Base-by-base conservation (phyloP, 2,888 invertebrate genomes). In the Dynastes tityus region DNA sequence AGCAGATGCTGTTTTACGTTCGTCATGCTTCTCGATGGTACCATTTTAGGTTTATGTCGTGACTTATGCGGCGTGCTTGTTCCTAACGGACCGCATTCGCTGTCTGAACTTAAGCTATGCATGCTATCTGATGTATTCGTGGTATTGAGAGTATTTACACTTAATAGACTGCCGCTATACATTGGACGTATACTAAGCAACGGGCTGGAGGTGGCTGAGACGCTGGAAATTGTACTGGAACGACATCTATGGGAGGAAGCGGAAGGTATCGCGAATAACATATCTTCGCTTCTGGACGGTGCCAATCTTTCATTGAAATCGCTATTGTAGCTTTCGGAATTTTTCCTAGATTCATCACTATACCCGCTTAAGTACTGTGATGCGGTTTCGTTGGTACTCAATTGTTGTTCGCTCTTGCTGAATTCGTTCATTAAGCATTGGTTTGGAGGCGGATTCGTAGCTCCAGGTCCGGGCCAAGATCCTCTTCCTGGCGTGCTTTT, bases 391-490 rank as follows among this genome's bases (percentile, higher is more conserved):
- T 91, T 90, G 22, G 91, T 86, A 82, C 91, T 91, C 4, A 95
- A 85, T 81, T 94, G 94, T 85, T 96, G 96, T 84, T 96, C 96
- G 29, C 96, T 96, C 87, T 95, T 95, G 81, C 96, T 96, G 84
- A 96, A 93, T 84, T 96, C 96, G 77, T 80, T 80, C 63, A 80
- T 63, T n/a, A 87, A 82, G 37, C 83, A 86, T 22, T 82, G 81
- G 2, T 90, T 86, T 81, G 91, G 88, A 83, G 90, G 88, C 68
- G 91, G 90, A 0, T 91, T 92, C 0, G 90, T 90, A 4, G 90
- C 88, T 63, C 93, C 94, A 0, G 96, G 96, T 0, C 96, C 96
- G 0, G 96, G 96, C 96, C 96, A 96, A 2, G 95, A 95, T 0
- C 96, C 96, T 67, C 96, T 90, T 0, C 95, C 95, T 0, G 95